Base-by-base conservation (phyloP, 2,113 vertebrate species). In the Phyllostomus discolor region DNA sequence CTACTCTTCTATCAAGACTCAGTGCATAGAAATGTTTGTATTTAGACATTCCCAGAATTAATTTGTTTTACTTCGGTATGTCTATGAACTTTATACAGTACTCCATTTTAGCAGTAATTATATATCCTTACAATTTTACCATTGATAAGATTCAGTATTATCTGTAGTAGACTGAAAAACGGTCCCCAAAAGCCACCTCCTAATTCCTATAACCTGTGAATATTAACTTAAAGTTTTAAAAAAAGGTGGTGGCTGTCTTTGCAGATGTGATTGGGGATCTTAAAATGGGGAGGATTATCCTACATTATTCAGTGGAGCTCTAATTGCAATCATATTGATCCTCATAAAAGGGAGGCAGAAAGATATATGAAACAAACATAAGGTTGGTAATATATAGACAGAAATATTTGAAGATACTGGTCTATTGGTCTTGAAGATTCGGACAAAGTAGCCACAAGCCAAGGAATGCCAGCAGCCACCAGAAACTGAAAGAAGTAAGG, bases 1-100 rank as follows among this genome's bases (percentile, higher is more conserved):
- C 9, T 26, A 28, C 12, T n/a, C 2, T 1, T 78, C 3, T 20
- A 31, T 35, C 41, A 95, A 62, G 24, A 86, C 0, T 10, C 12
- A 80, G 6, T 5, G 4, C 31, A 59, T 0, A 50, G 38, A 43
- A 78, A 1, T 19, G 28, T 33, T 75, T 52, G 4, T 85, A 46
- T 2, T 48, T 43, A 26, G 22, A 26, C 16, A 88, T 80, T 43
- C 64, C 7, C 31, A 31, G 41, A 96, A 84, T 54, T 38, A 24
- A 86, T 38, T 28, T 80, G 4, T 35, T 96, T 95, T 54, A n/a
- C 14, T 88, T 94, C 62, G 26, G 48, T n/a, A 31, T 16, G 57
- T 8, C 31, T 81, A 0, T 26, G 14, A 81, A 64, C 7, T 92
- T 78, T 67, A 83, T 7, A 84, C 0, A 46, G 16, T 80, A n/a